Conservation (phyloP, 2,888 invertebrate genomes). For the Choreutis nemorana region DNA sequence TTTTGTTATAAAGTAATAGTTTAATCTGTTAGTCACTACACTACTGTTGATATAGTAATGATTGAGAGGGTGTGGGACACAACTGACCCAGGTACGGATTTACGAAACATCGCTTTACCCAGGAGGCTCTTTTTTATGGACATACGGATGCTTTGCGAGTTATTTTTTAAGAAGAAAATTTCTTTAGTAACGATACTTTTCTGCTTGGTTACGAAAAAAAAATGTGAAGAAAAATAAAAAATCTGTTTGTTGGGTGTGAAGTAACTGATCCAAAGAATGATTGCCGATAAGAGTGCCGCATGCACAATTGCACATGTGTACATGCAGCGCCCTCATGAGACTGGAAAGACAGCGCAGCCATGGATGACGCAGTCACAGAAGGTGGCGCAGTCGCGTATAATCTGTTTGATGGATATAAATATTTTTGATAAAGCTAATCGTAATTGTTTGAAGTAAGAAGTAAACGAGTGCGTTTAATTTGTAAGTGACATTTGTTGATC, state of each 20-base stretch:
- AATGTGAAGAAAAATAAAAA: slow-evolving; percentile 26
- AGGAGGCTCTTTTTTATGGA: slow-evolving; percentile 43
- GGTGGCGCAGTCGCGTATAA: slow-evolving; percentile 22
- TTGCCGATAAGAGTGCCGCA: slow-evolving; percentile 26
- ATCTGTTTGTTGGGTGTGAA: slow-evolving; percentile 33
- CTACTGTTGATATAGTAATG: slow-evolving; percentile 28
- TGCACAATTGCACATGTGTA: slow-evolving; percentile 22
- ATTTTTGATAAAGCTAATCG: slow-evolving; percentile 57
- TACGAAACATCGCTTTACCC: slow-evolving; percentile 37
- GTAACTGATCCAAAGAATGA: slow-evolving; percentile 45
- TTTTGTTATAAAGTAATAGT: slow-evolving; percentile 56
- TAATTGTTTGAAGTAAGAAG: slow-evolving; percentile 54
- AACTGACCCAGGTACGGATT: slow-evolving; percentile 26
- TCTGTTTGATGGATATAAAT: slow-evolving; percentile 32
- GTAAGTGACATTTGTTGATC: slow-evolving; percentile 63
- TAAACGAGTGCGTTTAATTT: slow-evolving; percentile 58
- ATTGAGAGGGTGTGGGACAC: slow-evolving; percentile 44
- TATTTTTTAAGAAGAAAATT: slow-evolving; percentile 27
- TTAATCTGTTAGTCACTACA: slow-evolving; percentile 52
- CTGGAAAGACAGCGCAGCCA: slow-evolving; percentile 5
- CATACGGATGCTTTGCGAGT: slow-evolving; percentile 34
- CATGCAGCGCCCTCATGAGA: slow-evolving; percentile 1
- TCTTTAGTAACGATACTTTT: slow-evolving; percentile 30
- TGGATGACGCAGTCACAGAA: slow-evolving; percentile 11
- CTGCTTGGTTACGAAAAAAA: slow-evolving; percentile 28